Evolutionary conservation across 64 coral and sea anemone species (phyloP).

Genomic region (Montipora capricornis): DNA sequence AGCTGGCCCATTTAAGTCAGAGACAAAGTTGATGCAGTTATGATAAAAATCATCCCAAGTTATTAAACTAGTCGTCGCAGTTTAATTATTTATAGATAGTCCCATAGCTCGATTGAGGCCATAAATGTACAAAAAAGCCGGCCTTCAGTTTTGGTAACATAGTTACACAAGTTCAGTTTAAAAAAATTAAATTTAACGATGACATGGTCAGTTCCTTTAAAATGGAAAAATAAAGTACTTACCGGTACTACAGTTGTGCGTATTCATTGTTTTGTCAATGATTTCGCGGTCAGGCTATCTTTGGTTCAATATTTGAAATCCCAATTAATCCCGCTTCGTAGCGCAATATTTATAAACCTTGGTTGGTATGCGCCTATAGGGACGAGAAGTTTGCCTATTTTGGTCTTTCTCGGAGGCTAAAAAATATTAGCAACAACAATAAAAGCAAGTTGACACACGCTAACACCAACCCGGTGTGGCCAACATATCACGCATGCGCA

Average conservation of each 20-base stretch:
- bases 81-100: not conserved
- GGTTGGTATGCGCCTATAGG: not conserved
- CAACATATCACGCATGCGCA: too few relatives aligned
- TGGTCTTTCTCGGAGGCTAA: not conserved
- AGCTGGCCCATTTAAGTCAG: too few relatives aligned
- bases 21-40: not conserved
- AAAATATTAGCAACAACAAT: not conserved
- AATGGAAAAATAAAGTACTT: not conserved
- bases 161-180: not conserved
- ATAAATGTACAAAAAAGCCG: not conserved
- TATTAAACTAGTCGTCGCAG: not conserved
- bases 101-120: not conserved
- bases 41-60: too few relatives aligned
- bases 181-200: slow-evolving; percentile 19
- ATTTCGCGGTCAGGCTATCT: not conserved
- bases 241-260: not conserved
- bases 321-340: not conserved
- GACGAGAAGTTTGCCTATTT: not conserved
- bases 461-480: too few relatives aligned
- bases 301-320: slow-evolving; percentile 23
- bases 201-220: not conserved
- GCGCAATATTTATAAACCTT: slow-evolving; percentile 1
- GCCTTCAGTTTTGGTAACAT: not conserved
- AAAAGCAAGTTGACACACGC: too few relatives aligned
- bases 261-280: not conserved